A percentile compares a stretch with the other conserved stretches of the same genome.
These are phyloP conservation scores for Dicyrtoma fusca DNA, from an alignment of 2,888 invertebrate genomes.

Conservation along the genomic window DNA sequence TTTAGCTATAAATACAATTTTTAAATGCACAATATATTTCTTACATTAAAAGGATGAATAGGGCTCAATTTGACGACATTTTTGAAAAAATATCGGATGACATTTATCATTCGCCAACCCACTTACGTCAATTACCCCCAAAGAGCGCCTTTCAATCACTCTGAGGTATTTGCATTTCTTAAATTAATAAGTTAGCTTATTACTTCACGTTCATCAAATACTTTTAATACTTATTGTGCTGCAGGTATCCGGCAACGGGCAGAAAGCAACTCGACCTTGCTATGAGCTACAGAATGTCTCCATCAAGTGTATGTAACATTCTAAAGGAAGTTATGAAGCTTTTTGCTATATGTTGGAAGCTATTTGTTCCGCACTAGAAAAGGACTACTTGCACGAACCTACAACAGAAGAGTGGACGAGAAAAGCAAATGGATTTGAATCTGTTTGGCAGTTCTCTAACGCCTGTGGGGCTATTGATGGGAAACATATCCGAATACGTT, in stretches of 20 bases:
- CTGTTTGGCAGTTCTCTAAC: constrained; percentile 44
- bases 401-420: neutral
- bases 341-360: too few relatives aligned
- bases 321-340: constrained; percentile 20
- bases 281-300: constrained; percentile 17
- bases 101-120: constrained; percentile 1
- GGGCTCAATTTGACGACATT: constrained; percentile 13
- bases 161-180: neutral
- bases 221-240: too few relatives aligned
- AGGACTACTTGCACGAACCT: neutral
- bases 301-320: constrained; percentile 23
- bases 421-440: constrained; percentile 30
- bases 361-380: neutral
- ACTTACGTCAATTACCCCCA: neutral
- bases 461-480: constrained; percentile 50
- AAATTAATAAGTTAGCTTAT: too few relatives aligned
- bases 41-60: constrained; percentile 25
- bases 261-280: constrained; percentile 15
- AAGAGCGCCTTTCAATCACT: constrained; percentile 1
- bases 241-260: constrained; percentile 20
- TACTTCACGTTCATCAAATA: too few relatives aligned
- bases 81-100: neutral
- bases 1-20: too few relatives aligned
- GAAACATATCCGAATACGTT: constrained; percentile 50
- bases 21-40: too few relatives aligned